Conservation (phyloP, 2,113 vertebrate species). For the Calypte anna region DNA sequence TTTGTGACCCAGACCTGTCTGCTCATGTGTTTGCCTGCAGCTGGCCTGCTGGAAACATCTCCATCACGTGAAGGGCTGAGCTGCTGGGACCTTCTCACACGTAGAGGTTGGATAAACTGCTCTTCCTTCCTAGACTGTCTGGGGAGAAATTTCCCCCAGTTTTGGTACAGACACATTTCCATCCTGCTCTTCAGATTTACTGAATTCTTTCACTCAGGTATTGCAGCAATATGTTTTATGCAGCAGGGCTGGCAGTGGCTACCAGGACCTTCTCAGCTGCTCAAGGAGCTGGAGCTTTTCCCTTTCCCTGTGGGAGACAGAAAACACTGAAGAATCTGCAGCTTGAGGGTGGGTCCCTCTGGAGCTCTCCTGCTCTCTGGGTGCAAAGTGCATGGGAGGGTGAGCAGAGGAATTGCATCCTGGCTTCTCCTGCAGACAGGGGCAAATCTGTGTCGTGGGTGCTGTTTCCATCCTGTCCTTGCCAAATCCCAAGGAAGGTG, state of each 20-base stretch:
- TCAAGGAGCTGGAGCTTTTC: background rate
- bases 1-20: background rate
- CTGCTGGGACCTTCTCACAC: background rate
- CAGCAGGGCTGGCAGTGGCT: background rate
- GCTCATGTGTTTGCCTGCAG: background rate
- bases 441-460: background rate
- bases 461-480: background rate
- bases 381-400: background rate
- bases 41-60: background rate
- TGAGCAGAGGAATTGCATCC: background rate
- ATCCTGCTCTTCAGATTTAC: background rate
- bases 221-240: background rate
- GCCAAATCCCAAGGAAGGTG: background rate
- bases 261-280: background rate
- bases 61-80: background rate
- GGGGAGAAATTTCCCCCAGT: background rate
- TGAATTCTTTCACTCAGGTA: background rate
- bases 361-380: background rate
- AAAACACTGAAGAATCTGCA: fast-evolving
- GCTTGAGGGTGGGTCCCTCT: background rate
- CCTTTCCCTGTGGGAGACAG: background rate
- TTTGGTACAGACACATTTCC: background rate
- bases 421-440: background rate
- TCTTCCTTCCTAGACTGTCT: background rate
- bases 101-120: background rate